These are phyloP conservation scores for Cheumatopsyche charites DNA, from an alignment of 1,140 invertebrate species.

Conservation along the genomic window DNA sequence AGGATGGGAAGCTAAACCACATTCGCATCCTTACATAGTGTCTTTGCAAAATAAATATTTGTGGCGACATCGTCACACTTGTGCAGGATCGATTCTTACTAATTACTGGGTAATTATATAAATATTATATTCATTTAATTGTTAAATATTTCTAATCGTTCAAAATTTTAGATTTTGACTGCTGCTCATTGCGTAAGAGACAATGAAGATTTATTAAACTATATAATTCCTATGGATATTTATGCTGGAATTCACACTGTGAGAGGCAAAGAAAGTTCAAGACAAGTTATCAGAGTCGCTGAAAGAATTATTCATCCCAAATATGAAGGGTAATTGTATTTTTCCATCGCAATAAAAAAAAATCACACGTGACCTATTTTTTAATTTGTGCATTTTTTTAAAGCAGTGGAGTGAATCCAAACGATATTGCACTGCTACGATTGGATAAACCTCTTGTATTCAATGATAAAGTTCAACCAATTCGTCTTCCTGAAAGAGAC, in stretches of 20 bases:
- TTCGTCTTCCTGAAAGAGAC: slow-evolving; percentile 58
- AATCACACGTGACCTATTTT: too few species aligned
- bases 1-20: slow-evolving; percentile 55
- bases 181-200: slow-evolving; percentile 56
- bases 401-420: slow-evolving; percentile 55
- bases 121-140: neutral
- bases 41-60: slow-evolving; percentile 61
- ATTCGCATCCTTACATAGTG: slow-evolving; percentile 65
- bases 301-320: slow-evolving; percentile 55
- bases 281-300: slow-evolving; percentile 48
- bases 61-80: slow-evolving; percentile 60
- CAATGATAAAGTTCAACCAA: slow-evolving; percentile 61
- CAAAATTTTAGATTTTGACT: slow-evolving; percentile 52
- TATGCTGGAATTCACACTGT: slow-evolving; percentile 56
- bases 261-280: slow-evolving; percentile 49
- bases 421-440: slow-evolving; percentile 70
- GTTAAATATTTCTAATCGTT: slow-evolving; percentile 23
- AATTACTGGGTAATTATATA: slow-evolving; percentile 60
- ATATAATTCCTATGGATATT: slow-evolving; percentile 54
- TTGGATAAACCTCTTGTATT: slow-evolving; percentile 62
- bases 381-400: neutral
- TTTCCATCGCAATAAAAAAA: too few species aligned
- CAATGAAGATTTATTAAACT: slow-evolving; percentile 52
- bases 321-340: slow-evolving; percentile 56
- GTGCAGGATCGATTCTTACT: slow-evolving; percentile 67